Conservation (phyloP, 2,797 vertebrate species). For the Nannoperca australis region DNA sequence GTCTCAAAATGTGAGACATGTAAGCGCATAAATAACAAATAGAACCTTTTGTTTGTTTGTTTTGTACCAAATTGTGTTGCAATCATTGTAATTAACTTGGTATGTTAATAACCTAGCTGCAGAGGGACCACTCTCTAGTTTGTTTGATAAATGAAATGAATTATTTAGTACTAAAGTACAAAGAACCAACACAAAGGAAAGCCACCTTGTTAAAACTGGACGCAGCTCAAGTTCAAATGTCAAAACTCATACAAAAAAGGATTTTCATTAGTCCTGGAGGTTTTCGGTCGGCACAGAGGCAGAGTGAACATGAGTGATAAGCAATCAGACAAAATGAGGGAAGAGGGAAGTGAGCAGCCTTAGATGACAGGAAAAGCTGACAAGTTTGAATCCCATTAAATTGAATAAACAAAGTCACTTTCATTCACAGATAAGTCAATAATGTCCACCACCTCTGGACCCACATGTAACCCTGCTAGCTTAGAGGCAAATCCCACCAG, state of each 20-base stretch:
- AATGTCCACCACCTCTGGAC: background rate
- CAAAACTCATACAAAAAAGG: background rate
- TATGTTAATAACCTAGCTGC: background rate
- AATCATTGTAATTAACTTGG: background rate
- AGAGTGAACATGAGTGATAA: background rate
- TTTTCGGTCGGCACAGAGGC: background rate
- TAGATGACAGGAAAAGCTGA: background rate
- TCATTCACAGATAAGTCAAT: constrained; percentile 1
- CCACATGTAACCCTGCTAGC: background rate
- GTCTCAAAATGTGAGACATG: background rate
- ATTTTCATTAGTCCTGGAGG: background rate
- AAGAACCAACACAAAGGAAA: background rate
- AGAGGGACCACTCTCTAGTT: background rate
- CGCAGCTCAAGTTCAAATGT: background rate
- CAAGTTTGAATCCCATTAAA: background rate
- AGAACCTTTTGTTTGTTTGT: background rate
- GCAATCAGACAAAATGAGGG: background rate
- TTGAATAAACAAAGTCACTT: background rate
- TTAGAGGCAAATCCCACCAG: background rate
- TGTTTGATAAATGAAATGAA: background rate
- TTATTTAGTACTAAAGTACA: background rate
- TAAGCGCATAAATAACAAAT: background rate
- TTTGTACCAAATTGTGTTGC: background rate
- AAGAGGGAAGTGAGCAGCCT: background rate
- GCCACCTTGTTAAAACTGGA: background rate